phyloP scores from a whole-genome alignment of 2,888 invertebrate genomes.

The Melieria omissa region DNA sequence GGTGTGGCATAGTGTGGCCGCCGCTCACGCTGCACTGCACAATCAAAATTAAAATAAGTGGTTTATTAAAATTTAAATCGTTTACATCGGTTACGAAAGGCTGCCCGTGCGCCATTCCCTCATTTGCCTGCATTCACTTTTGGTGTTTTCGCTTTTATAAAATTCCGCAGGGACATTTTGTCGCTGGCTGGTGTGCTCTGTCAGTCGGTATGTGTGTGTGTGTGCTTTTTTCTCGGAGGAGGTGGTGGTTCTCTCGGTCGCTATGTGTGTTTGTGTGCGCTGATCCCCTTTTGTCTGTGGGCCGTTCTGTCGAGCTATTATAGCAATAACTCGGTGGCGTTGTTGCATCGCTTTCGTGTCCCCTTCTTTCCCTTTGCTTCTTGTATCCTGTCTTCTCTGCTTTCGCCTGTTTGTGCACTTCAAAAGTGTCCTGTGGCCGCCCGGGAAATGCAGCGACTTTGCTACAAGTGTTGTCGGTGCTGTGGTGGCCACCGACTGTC shows the following conservation, averaged over 20 bases:
- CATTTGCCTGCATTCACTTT: background rate
- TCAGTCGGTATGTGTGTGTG: background rate
- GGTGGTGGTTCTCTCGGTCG: too few relatives aligned
- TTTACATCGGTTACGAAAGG: conserved; percentile 48
- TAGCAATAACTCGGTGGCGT: background rate
- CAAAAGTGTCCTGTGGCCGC: too few relatives aligned
- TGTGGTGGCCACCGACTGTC: too few relatives aligned
- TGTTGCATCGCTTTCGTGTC: too few relatives aligned
- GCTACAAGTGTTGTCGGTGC: too few relatives aligned
- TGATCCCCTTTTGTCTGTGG: background rate
- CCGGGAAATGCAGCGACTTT: too few relatives aligned
- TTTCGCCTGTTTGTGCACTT: too few relatives aligned
- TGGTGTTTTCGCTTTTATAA: conserved; percentile 21
- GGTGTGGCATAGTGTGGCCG: too few relatives aligned
- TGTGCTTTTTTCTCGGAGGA: background rate
- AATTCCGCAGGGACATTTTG: conserved; percentile 9
- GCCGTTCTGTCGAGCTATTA: background rate
- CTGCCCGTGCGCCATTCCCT: conserved; percentile 8
- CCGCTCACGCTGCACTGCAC: conserved; percentile 35
- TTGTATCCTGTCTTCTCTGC: too few relatives aligned
- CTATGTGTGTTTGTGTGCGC: background rate
- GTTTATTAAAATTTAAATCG: conserved; percentile 63
- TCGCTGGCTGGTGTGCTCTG: conserved; percentile 26
- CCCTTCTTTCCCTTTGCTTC: too few relatives aligned
- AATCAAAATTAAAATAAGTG: conserved; percentile 64